Percentiles rank a stretch among this genome's conserved stretches.
phyloP scores from a whole-genome alignment of 2,797 vertebrate genomes.

The Clarias fuscus region DNA sequence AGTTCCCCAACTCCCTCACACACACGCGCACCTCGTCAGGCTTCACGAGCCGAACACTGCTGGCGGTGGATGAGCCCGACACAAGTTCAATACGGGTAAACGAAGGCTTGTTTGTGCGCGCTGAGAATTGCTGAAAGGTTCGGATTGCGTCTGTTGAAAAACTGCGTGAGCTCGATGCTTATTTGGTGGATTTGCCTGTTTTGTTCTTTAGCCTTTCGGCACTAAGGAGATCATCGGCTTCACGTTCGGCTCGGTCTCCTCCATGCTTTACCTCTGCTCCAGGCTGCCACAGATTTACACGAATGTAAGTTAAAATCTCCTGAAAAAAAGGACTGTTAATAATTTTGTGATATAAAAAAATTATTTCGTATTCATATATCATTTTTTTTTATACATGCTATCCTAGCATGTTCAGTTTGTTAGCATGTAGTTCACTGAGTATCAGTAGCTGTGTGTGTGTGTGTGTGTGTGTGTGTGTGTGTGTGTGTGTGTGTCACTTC shows the following conservation, averaged over 20 bases:
- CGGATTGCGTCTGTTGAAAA: background rate
- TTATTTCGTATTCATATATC: too few species aligned
- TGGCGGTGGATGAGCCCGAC: conserved; percentile 57
- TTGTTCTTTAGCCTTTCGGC: conserved; percentile 78
- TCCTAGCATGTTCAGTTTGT: background rate
- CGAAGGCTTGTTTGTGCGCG: background rate
- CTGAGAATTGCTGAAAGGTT: background rate
- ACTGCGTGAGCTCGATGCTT: background rate
- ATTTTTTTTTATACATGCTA: too few species aligned
- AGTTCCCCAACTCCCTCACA: conserved; percentile 26
- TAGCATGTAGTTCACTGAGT: too few species aligned
- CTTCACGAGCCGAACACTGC: conserved; percentile 78
- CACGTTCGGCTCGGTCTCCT: conserved; percentile 85
- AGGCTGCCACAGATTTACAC: conserved; percentile 90
- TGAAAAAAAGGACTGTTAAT: too few species aligned
- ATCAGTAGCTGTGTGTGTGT: too few species aligned
- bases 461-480: too few species aligned
- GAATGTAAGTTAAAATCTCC: conserved; percentile 80
- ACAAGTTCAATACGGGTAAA: conserved; percentile 58
- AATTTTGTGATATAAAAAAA: too few species aligned
- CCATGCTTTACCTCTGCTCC: conserved; percentile 87
- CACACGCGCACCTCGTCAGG: conserved; percentile 13
- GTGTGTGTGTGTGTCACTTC: background rate
- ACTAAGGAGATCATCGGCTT: conserved; percentile 86
- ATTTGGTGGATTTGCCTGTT: background rate